A percentile compares a stretch with the other conserved stretches of the same genome.
Conservation (phyloP, 1,140 invertebrate species). For the Babylonia areolata region DNA sequence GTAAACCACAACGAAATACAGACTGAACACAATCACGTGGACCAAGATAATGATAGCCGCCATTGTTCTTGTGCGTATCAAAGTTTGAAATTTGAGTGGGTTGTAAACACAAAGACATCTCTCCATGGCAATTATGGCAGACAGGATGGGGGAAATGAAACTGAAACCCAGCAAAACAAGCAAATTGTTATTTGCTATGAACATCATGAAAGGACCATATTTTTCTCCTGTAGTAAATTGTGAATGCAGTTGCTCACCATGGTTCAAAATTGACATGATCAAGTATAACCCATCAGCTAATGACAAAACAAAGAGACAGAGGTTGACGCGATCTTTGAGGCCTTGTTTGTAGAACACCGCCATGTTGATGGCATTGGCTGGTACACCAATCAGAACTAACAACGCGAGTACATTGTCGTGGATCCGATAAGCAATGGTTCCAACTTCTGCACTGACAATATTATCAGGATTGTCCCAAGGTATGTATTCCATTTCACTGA, state of each 20-base stretch:
- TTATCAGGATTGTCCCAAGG: too few relatives aligned
- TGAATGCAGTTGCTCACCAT: background rate
- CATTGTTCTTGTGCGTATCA: background rate
- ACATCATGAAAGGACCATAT: background rate
- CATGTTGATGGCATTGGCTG: too few relatives aligned
- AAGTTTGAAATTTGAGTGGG: background rate
- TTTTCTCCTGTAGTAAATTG: background rate
- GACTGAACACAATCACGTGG: background rate
- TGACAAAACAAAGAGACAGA: too few relatives aligned
- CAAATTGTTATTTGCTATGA: background rate
- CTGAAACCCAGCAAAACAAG: background rate
- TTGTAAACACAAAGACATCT: background rate
- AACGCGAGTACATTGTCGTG: too few relatives aligned
- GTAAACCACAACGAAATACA: background rate
- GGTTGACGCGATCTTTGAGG: too few relatives aligned
- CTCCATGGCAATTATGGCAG: constrained; percentile 8
- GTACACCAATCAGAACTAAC: too few relatives aligned
- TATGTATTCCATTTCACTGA: too few relatives aligned
- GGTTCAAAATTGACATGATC: background rate
- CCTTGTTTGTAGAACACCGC: too few relatives aligned
- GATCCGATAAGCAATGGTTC: too few relatives aligned
- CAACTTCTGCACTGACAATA: too few relatives aligned
- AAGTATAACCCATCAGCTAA: too few relatives aligned
- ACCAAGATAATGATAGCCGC: background rate
- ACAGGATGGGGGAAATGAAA: background rate